Conservation (phyloP, 2,888 invertebrate genomes). For the Griposia aprilina region DNA sequence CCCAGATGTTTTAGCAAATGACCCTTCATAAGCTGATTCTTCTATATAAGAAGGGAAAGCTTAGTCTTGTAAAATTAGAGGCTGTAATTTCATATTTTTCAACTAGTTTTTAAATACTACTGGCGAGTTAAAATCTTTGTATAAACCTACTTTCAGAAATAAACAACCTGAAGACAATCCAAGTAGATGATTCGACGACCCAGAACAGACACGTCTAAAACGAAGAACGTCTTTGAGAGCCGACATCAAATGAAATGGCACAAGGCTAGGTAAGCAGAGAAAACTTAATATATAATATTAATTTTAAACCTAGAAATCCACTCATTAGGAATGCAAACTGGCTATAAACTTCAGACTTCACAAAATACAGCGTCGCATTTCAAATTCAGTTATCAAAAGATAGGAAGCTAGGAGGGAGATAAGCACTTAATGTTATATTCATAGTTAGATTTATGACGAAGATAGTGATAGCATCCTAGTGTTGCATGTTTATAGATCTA, state of each 20-base stretch:
- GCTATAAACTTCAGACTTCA: not conserved
- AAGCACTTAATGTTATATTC: constrained; percentile 50
- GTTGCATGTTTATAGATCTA: constrained; percentile 53
- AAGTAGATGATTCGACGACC: not conserved
- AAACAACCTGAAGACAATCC: not conserved
- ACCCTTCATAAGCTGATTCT: not conserved
- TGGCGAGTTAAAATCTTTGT: not conserved
- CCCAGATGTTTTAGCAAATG: constrained; percentile 17
- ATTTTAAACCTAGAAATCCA: not conserved
- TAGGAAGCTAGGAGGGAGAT: constrained; percentile 35
- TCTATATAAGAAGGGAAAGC: not conserved
- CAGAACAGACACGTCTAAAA: not conserved
- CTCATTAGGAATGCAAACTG: constrained; percentile 32
- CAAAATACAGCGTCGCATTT: constrained; percentile 26
- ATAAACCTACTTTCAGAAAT: not conserved
- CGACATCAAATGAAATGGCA: not conserved
- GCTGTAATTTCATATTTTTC: not conserved
- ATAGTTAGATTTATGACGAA: constrained; percentile 47
- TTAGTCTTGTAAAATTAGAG: not conserved
- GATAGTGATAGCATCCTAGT: constrained; percentile 30
- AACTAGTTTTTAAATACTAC: not conserved
- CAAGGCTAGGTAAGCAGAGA: not conserved
- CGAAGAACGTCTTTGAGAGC: not conserved
- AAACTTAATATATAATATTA: not conserved
- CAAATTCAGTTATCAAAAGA: constrained; percentile 47